phyloP scores from a whole-genome alignment of 2,888 invertebrate species.

The Notodonta ziczac region DNA sequence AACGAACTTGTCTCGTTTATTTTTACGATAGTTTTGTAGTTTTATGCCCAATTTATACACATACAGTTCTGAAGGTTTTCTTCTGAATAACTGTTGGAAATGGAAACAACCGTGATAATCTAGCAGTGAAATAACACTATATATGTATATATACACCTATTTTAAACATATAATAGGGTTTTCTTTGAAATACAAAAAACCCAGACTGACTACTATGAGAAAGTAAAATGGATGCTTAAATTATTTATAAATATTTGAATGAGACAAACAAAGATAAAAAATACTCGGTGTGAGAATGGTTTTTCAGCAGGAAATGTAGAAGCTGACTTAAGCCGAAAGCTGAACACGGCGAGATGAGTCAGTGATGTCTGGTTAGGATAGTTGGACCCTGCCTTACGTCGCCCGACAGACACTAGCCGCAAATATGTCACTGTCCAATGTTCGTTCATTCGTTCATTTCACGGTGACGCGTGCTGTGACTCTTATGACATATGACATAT shows the following conservation, averaged over 20 bases:
- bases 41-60: slow-evolving; percentile 11
- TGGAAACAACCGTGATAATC: too few species aligned
- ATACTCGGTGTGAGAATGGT: not conserved
- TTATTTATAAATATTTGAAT: not conserved
- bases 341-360: slow-evolving; percentile 23
- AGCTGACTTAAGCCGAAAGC: slow-evolving; percentile 34
- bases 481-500: too few species aligned
- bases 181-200: too few species aligned
- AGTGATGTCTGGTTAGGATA: slow-evolving; percentile 37
- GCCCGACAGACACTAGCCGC: slow-evolving; percentile 22
- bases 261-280: not conserved
- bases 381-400: slow-evolving; percentile 24
- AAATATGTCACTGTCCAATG: slow-evolving; percentile 46
- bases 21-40: slow-evolving; percentile 27
- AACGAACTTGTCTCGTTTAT: slow-evolving; percentile 21
- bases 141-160: too few species aligned
- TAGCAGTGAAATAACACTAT: too few species aligned
- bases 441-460: not conserved
- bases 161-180: too few species aligned
- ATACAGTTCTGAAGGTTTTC: not conserved
- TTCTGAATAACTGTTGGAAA: not conserved
- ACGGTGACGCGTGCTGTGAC: too few species aligned
- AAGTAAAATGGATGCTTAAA: too few species aligned
- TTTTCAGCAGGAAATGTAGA: not conserved
- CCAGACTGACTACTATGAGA: too few species aligned